Conservation (phyloP, 2,113 vertebrate genomes). For the Pseudopipra pipra region DNA sequence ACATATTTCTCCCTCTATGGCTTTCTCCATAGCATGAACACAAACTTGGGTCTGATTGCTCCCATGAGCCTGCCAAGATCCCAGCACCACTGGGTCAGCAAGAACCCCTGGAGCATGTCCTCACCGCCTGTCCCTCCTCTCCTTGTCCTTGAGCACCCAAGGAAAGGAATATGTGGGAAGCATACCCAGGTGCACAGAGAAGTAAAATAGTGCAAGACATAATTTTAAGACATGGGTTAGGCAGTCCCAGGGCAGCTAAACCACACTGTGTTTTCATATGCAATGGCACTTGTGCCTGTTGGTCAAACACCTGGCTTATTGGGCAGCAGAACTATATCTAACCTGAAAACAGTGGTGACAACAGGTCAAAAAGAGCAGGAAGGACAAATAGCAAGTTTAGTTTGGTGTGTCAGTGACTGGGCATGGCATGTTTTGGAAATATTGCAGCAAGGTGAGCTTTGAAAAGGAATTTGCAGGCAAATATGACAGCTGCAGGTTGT, state of each 20-base stretch:
- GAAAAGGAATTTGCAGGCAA: neutral
- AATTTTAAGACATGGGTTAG: neutral
- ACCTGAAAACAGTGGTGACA: neutral
- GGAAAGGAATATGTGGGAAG: neutral
- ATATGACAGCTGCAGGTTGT: neutral
- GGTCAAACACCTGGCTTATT: neutral
- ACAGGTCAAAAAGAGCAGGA: neutral
- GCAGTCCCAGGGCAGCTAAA: neutral
- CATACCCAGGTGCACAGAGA: neutral
- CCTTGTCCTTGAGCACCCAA: neutral
- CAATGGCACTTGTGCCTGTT: neutral
- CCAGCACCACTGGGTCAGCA: neutral
- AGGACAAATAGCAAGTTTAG: neutral
- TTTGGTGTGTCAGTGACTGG: neutral
- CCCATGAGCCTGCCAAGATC: neutral
- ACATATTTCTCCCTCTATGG: neutral
- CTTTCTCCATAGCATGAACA: neutral
- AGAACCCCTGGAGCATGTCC: neutral
- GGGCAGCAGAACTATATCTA: neutral
- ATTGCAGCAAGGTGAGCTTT: neutral
- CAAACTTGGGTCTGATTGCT: neutral
- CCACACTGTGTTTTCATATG: neutral
- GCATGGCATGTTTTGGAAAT: neutral
- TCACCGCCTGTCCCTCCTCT: neutral
- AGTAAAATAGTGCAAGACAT: neutral